phyloP scores from a whole-genome alignment of 37 sponge, comb jelly and placozoan species.

The Mnemiopsis leidyi region DNA sequence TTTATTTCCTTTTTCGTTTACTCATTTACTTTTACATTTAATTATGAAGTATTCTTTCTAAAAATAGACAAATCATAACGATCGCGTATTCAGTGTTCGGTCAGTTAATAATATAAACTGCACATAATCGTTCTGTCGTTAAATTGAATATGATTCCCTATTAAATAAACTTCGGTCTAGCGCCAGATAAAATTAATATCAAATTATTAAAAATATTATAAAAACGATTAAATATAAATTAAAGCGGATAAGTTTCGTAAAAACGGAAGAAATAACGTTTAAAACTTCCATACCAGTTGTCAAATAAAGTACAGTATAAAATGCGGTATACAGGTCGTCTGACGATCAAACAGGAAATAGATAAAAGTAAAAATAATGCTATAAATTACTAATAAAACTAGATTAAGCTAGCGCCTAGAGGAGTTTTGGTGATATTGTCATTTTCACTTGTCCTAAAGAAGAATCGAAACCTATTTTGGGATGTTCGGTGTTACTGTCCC shows the following conservation, averaged over 20 bases:
- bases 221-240: neutral
- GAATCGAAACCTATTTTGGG: too few species aligned
- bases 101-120: neutral
- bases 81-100: neutral
- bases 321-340: neutral
- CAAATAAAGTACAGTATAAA: neutral
- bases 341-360: neutral
- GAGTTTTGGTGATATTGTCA: too few species aligned
- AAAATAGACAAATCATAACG: too few species aligned
- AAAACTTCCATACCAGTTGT: neutral
- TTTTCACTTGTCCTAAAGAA: too few species aligned
- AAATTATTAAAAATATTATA: neutral
- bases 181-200: neutral
- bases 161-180: neutral
- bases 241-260: neutral
- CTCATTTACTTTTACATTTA: too few species aligned
- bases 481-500: too few species aligned
- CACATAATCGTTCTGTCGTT: neutral
- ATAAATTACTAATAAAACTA: neutral
- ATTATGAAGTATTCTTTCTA: too few species aligned
- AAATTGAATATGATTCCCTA: neutral
- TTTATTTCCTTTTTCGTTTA: too few species aligned
- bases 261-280: neutral
- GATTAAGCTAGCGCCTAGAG: too few species aligned
- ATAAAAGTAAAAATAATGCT: neutral